Evolutionary conservation across 2,888 invertebrate genomes (phyloP).

Genomic region (Eilema sororculum): DNA sequence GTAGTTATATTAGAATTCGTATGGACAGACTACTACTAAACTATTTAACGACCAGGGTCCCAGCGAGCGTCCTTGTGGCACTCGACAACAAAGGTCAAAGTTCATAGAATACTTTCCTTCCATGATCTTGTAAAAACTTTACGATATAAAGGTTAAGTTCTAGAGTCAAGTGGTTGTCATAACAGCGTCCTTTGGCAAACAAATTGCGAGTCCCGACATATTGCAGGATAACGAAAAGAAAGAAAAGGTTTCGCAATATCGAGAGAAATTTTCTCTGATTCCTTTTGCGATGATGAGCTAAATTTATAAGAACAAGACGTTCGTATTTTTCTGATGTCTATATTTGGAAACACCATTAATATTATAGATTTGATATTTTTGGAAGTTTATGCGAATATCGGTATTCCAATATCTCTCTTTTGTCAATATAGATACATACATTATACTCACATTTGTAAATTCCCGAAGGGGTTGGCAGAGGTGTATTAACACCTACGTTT

Average conservation of each 20-base stretch:
- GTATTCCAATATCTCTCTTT: no score
- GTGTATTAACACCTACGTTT: no score
- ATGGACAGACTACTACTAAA: not conserved
- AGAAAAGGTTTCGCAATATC: constrained; percentile 38
- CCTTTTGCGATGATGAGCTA: constrained; percentile 13
- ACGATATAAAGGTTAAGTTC: constrained; percentile 14
- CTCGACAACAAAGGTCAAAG: constrained; percentile 5
- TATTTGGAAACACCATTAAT: not conserved
- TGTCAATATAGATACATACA: no score
- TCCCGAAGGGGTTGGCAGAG: no score
- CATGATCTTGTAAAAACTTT: constrained; percentile 35
- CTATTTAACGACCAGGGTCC: not conserved
- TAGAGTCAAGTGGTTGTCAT: constrained; percentile 32
- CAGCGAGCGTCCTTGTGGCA: constrained; percentile 6
- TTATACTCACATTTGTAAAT: no score
- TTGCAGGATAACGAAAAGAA: constrained; percentile 39
- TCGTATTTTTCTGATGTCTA: not conserved
- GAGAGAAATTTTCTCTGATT: constrained; percentile 40
- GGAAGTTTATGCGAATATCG: no score
- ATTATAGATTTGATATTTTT: no score
- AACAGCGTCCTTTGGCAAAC: constrained; percentile 33
- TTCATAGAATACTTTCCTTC: constrained; percentile 7
- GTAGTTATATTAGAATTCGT: no score
- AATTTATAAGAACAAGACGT: not conserved
- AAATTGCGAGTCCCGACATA: constrained; percentile 42